A percentile compares a stretch with the other conserved stretches of the same genome.
Evolutionary conservation across 2,888 invertebrate genomes (phyloP).

Genomic region (Molorchus minor): DNA sequence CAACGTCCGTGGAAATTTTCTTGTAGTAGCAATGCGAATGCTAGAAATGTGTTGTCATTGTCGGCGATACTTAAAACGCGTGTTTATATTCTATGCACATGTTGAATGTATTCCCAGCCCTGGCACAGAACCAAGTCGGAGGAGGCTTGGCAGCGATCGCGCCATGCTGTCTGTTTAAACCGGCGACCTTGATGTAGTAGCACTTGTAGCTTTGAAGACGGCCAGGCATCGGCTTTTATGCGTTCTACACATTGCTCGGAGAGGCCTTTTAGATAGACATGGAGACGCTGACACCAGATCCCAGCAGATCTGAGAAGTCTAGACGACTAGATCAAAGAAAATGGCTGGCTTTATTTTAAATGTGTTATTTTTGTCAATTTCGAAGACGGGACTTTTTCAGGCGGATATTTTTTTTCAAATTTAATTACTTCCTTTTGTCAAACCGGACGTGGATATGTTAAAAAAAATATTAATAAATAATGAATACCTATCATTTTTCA

Average conservation of each 20-base stretch:
- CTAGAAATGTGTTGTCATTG: conserved; percentile 12
- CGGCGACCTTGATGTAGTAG: conserved; percentile 23
- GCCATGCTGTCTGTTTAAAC: conserved; percentile 26
- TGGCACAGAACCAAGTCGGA: conserved; percentile 23
- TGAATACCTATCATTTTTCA: too few relatives aligned
- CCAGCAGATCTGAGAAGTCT: background rate
- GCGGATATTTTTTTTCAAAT: too few relatives aligned
- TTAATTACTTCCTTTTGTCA: too few relatives aligned
- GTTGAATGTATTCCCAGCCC: conserved; percentile 11
- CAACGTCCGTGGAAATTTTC: conserved; percentile 8
- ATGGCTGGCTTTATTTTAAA: too few relatives aligned
- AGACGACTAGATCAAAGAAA: background rate
- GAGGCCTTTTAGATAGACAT: background rate
- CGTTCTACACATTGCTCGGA: conserved; percentile 2
- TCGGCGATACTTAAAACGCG: conserved; percentile 10
- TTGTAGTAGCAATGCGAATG: background rate
- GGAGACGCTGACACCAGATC: too few relatives aligned
- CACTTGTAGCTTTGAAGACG: conserved; percentile 23
- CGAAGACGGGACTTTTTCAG: too few relatives aligned
- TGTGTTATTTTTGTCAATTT: too few relatives aligned
- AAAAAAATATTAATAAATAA: too few relatives aligned
- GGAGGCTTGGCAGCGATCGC: conserved; percentile 25
- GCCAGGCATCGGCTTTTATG: conserved; percentile 1
- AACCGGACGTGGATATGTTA: too few relatives aligned
- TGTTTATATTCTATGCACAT: conserved; percentile 18